Evolutionary conservation across 2,888 invertebrate species (phyloP).

Genomic region (Leptura quadrifasciata): DNA sequence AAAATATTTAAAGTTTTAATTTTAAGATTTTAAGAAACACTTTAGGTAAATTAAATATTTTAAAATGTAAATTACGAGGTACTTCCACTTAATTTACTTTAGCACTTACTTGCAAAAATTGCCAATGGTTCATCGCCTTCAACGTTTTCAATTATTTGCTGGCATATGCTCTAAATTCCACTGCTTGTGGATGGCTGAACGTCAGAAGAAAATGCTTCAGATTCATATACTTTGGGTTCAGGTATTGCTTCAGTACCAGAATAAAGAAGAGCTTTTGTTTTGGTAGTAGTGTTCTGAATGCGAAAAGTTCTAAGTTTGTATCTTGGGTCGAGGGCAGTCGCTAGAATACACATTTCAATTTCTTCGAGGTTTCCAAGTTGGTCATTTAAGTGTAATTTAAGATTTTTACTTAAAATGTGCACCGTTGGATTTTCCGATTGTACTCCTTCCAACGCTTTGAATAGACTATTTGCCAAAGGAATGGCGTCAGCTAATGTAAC

Average conservation of each 20-base stretch:
- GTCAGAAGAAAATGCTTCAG: no score
- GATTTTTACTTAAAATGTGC: no score
- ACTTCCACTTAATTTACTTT: no score
- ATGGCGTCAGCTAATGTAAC: no score
- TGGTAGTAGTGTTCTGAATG: background rate
- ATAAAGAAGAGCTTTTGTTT: background rate
- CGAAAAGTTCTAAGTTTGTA: background rate
- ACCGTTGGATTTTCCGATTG: no score
- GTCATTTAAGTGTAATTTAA: no score
- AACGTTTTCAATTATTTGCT: constrained; percentile 3
- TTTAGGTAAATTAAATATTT: no score
- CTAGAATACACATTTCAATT: background rate
- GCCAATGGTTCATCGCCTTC: background rate
- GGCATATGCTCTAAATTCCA: constrained; percentile 10
- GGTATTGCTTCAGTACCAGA: background rate
- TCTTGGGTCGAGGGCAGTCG: background rate
- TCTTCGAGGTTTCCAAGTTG: background rate
- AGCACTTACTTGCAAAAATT: constrained; percentile 1
- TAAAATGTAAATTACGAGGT: background rate
- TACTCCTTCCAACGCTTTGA: no score
- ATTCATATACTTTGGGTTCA: no score
- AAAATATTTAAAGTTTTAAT: background rate
- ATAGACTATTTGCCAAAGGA: no score
- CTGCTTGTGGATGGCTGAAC: no score
- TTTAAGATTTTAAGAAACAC: background rate